A percentile compares a stretch with the other conserved stretches of the same genome.
Conservation (phyloP, 2,888 invertebrate genomes). For the Heliconius sara region DNA sequence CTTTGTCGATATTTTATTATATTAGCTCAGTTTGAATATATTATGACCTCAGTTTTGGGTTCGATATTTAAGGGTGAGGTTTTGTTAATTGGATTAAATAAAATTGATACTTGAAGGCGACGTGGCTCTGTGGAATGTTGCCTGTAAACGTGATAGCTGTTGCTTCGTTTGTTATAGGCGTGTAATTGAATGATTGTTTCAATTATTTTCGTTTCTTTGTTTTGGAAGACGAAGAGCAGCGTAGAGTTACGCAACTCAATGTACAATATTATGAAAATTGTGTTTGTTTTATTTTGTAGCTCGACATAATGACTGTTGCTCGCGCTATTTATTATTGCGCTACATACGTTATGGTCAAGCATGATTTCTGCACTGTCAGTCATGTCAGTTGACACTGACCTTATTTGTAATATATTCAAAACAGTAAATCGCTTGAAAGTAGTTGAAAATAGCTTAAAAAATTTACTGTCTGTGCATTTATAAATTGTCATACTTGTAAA, state of each 20-base stretch:
- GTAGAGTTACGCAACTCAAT: background rate
- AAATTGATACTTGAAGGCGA: too few relatives aligned
- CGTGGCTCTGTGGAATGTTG: too few relatives aligned
- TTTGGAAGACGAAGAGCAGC: too few relatives aligned
- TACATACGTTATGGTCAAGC: background rate
- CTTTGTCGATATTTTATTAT: constrained; percentile 26
- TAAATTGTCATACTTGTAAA: constrained; percentile 17
- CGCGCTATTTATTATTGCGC: background rate
- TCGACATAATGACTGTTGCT: background rate
- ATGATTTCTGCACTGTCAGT: constrained; percentile 1
- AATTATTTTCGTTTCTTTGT: too few relatives aligned
- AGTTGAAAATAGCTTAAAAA: background rate
- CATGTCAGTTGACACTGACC: constrained; percentile 2
- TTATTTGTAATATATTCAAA: background rate
- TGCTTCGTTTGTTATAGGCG: too few relatives aligned
- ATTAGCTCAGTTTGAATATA: constrained; percentile 24
- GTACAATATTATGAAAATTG: background rate
- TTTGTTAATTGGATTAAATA: background rate
- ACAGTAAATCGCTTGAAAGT: background rate
- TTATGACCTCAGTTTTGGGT: background rate
- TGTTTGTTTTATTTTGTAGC: too few relatives aligned
- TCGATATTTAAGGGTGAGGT: background rate
- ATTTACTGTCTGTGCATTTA: background rate
- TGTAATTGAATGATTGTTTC: too few relatives aligned
- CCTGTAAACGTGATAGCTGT: too few relatives aligned